Evolutionary conservation across 2,113 vertebrate species (phyloP).

Genomic region (Aldabrachelys gigantea): DNA sequence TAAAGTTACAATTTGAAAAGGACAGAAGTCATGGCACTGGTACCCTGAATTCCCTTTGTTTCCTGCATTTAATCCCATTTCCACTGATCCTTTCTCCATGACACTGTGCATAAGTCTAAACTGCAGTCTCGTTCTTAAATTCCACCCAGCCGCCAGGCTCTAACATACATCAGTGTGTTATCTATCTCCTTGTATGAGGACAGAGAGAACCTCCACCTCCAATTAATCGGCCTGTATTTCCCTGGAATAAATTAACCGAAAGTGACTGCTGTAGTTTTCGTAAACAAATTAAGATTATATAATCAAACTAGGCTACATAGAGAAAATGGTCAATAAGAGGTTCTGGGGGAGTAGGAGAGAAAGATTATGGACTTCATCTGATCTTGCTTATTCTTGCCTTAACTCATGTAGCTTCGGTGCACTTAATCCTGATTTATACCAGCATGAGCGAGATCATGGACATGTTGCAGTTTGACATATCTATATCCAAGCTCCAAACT

Average conservation of each 20-base stretch:
- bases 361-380: constrained; percentile 48
- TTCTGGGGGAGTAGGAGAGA: background rate
- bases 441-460: constrained; percentile 5
- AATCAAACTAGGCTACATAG: constrained; percentile 10
- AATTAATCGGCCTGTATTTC: background rate
- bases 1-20: background rate
- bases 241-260: constrained; percentile 39
- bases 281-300: constrained; percentile 53
- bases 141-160: fast-evolving
- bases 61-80: background rate
- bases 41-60: background rate
- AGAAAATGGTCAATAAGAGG: constrained; percentile 30
- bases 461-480: background rate
- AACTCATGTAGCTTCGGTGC: constrained; percentile 37
- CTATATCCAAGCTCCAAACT: background rate
- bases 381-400: constrained; percentile 31
- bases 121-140: background rate
- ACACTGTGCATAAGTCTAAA: background rate
- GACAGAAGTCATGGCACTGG: background rate
- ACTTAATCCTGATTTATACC: constrained; percentile 41
- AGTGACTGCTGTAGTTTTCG: background rate
- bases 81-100: background rate
- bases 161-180: background rate
- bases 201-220: constrained; percentile 42
- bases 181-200: constrained; percentile 40